Percentiles rank a stretch among this genome's conserved stretches.
Conservation (phyloP, 1,140 invertebrate genomes). For the Aricia agestis region DNA sequence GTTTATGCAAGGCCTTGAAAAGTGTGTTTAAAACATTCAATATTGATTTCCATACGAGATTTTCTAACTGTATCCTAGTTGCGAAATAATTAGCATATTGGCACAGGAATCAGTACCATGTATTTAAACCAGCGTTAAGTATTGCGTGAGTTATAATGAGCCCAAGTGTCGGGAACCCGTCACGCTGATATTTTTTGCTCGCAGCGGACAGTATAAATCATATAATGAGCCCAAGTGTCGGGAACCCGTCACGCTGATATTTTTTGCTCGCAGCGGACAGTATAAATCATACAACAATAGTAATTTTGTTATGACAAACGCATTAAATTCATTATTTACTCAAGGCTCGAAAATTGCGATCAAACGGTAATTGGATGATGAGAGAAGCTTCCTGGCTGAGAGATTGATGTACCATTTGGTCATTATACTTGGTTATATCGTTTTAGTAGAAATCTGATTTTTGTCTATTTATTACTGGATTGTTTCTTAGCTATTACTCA, state of each 20-base stretch:
- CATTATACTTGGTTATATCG: background rate
- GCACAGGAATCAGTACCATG: background rate
- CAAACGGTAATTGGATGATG: conserved; percentile 11
- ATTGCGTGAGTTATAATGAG: background rate
- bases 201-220: conserved; percentile 1
- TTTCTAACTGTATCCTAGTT: too few relatives aligned
- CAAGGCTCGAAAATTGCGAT: conserved; percentile 6
- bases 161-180: background rate
- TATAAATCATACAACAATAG: conserved; percentile 13
- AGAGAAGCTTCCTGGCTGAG: background rate
- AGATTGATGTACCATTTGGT: background rate
- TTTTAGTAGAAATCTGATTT: background rate
- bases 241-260: background rate
- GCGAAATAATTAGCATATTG: background rate
- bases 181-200: background rate
- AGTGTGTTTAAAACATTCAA: too few relatives aligned
- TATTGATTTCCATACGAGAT: too few relatives aligned
- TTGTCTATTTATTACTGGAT: background rate
- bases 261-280: background rate
- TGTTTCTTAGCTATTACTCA: background rate
- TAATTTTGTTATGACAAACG: conserved; percentile 16
- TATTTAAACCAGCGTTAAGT: background rate
- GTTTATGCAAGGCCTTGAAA: too few relatives aligned
- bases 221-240: background rate
- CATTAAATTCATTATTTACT: conserved; percentile 11